These are phyloP conservation scores for Listrodromus nycthemerus DNA, from an alignment of 2,888 invertebrate genomes.

Conservation along the genomic window DNA sequence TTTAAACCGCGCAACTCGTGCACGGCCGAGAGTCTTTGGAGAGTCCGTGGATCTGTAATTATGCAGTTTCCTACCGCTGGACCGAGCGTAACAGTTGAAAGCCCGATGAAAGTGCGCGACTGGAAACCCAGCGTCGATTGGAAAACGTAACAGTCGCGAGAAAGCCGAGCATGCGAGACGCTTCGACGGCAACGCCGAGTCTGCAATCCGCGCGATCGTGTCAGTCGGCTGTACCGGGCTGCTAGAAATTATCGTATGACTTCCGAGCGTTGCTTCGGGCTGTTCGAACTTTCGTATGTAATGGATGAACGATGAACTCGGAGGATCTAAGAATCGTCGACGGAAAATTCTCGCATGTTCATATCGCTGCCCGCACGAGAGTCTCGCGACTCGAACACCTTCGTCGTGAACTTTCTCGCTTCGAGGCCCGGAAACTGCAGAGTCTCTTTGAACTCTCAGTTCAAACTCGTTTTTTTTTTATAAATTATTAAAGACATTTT, in stretches of 20 bases:
- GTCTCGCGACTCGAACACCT: neutral
- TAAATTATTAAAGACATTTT: too few relatives aligned
- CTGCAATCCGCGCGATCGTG: neutral
- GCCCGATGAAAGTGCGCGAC: constrained; percentile 59
- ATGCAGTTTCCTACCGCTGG: constrained; percentile 31
- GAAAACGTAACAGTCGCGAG: constrained; percentile 70
- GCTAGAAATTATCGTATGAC: constrained; percentile 24
- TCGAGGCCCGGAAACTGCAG: neutral
- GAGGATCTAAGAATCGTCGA: constrained; percentile 53
- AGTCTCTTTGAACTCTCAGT: neutral
- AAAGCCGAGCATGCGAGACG: constrained; percentile 62
- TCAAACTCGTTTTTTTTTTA: too few relatives aligned
- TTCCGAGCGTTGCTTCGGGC: neutral
- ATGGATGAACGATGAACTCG: constrained; percentile 9
- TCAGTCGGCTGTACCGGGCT: neutral
- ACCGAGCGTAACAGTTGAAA: constrained; percentile 44
- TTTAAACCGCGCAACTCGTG: neutral
- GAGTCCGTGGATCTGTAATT: constrained; percentile 4
- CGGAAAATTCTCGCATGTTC: constrained; percentile 27
- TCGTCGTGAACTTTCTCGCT: constrained; percentile 28
- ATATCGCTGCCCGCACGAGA: neutral
- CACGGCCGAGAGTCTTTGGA: neutral
- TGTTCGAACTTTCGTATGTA: constrained; percentile 6
- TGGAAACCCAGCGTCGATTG: constrained; percentile 58
- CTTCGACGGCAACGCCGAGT: neutral